Evolutionary conservation across 2,113 vertebrate species (phyloP).

Genomic region (Scolopax mira): DNA sequence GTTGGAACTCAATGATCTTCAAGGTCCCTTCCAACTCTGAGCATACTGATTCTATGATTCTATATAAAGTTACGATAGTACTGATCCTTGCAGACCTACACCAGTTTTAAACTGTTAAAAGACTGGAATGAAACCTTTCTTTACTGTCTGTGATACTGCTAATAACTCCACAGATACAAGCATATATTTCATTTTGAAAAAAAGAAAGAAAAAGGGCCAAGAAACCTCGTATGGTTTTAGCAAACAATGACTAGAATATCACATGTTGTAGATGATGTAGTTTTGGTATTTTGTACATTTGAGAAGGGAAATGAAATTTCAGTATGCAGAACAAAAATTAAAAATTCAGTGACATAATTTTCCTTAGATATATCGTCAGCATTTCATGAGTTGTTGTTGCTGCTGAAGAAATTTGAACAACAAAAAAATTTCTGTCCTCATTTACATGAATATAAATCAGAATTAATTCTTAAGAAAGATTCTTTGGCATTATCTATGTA

Average conservation of each 20-base stretch:
- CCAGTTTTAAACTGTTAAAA: not conserved
- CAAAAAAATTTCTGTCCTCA: not conserved
- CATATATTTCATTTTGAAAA: not conserved
- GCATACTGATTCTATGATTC: too few relatives aligned
- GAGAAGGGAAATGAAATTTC: not conserved
- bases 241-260: not conserved
- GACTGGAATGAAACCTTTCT: not conserved
- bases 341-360: not conserved
- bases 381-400: not conserved
- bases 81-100: not conserved
- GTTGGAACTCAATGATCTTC: too few relatives aligned
- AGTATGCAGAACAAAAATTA: not conserved
- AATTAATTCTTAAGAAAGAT: not conserved
- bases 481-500: not conserved
- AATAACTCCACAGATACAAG: not conserved
- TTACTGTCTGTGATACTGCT: not conserved
- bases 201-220: not conserved
- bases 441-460: not conserved
- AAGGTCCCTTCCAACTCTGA: too few relatives aligned
- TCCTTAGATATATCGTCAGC: not conserved
- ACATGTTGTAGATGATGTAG: not conserved
- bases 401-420: not conserved
- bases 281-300: not conserved
- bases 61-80: not conserved
- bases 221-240: not conserved